Conservation (phyloP, 2,888 invertebrate genomes). For the Rhagium mordax region DNA sequence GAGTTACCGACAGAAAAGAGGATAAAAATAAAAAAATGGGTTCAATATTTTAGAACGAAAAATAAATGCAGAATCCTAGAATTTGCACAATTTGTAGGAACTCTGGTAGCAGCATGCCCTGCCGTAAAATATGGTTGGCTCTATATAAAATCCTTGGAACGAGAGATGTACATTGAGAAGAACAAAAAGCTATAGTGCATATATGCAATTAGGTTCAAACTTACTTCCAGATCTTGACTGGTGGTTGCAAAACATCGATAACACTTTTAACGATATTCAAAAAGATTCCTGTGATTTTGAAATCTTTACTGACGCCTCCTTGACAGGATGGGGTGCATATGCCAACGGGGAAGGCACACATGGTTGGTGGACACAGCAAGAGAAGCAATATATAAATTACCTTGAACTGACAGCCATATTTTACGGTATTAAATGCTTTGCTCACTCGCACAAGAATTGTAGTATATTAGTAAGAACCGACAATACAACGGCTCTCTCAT, state of each 20-base stretch:
- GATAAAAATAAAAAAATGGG: neutral
- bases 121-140: neutral
- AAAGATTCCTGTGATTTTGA: neutral
- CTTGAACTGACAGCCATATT: slow-evolving; percentile 33
- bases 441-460: neutral
- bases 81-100: neutral
- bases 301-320: slow-evolving; percentile 27
- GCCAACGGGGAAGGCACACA: slow-evolving; percentile 25
- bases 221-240: neutral
- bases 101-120: neutral
- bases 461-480: neutral
- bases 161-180: neutral
- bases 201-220: neutral
- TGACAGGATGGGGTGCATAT: slow-evolving; percentile 46
- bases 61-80: neutral
- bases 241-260: neutral
- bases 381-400: slow-evolving; percentile 23
- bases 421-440: slow-evolving; percentile 20
- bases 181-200: neutral
- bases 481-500: neutral
- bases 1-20: neutral
- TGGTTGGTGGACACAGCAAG: slow-evolving; percentile 10
- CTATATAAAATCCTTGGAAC: neutral
- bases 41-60: neutral
- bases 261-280: neutral